These are phyloP conservation scores for Platerodrilus igneus DNA, from an alignment of 2,888 invertebrate species.

Conservation along the genomic window DNA sequence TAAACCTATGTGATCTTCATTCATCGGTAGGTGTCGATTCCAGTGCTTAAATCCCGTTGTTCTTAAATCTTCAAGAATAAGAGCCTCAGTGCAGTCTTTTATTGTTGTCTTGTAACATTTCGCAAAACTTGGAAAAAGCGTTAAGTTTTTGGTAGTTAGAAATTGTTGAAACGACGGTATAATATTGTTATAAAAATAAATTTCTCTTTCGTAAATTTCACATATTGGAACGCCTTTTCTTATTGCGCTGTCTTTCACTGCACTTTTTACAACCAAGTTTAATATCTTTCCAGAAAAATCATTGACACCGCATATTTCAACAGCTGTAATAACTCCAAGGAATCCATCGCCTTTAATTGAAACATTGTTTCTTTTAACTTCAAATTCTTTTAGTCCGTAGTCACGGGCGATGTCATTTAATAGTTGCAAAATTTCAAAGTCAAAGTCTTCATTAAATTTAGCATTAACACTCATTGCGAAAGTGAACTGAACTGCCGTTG, in stretches of 20 bases:
- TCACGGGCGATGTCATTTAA: too few relatives aligned
- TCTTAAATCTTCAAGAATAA: conserved; percentile 36
- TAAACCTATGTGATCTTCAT: conserved; percentile 32
- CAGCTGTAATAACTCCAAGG: conserved; percentile 28
- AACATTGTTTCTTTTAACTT: conserved; percentile 17
- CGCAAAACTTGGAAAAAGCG: neutral
- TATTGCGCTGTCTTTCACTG: conserved; percentile 5
- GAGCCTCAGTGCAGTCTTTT: conserved; percentile 15
- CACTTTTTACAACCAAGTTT: conserved; percentile 19
- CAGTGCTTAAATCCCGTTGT: conserved; percentile 30
- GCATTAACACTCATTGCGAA: too few relatives aligned
- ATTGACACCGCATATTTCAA: conserved; percentile 22
- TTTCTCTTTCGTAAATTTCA: conserved; percentile 1
- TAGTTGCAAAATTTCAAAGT: too few relatives aligned
- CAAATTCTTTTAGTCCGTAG: too few relatives aligned
- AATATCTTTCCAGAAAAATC: conserved; percentile 13
- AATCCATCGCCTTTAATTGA: conserved; percentile 32
- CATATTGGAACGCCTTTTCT: neutral
- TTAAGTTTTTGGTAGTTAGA: conserved; percentile 1
- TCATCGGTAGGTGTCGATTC: conserved; percentile 32
- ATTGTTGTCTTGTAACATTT: conserved; percentile 1
- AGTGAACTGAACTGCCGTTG: too few relatives aligned
- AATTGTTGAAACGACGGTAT: conserved; percentile 1
- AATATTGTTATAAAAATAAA: conserved; percentile 5
- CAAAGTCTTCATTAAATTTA: too few relatives aligned